Evolutionary conservation across 2,888 invertebrate species (phyloP).

Genomic region (Agelastica alni): DNA sequence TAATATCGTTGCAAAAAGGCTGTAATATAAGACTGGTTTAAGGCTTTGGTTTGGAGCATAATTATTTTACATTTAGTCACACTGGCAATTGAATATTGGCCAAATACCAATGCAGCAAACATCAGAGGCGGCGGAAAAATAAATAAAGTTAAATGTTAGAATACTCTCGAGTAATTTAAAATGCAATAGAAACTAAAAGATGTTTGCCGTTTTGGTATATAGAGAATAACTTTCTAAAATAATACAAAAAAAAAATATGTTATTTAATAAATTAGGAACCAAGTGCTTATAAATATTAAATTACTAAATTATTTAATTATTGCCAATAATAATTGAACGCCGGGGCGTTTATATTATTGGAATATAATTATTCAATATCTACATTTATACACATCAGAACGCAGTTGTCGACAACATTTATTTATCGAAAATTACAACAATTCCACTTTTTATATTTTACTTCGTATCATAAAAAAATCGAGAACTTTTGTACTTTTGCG

Average conservation of each 20-base stretch:
- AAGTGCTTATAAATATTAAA: constrained; percentile 56
- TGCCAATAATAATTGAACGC: constrained; percentile 49
- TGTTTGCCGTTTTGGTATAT: constrained; percentile 51
- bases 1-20: too few species aligned
- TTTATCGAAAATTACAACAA: constrained; percentile 28
- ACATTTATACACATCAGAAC: constrained; percentile 50
- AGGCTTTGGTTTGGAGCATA: constrained; percentile 54
- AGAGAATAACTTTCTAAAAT: constrained; percentile 49
- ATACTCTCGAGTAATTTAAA: constrained; percentile 47
- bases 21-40: too few species aligned
- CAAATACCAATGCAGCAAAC: constrained; percentile 51
- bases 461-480: constrained; percentile 10
- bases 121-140: constrained; percentile 36
- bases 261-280: constrained; percentile 56
- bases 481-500: constrained; percentile 21
- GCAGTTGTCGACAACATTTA: constrained; percentile 22
- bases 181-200: constrained; percentile 42
- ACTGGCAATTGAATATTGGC: constrained; percentile 47
- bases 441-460: constrained; percentile 15
- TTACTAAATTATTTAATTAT: constrained; percentile 51
- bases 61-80: constrained; percentile 42
- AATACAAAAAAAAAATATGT: constrained; percentile 50
- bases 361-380: constrained; percentile 52
- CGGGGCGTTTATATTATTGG: constrained; percentile 48
- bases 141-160: constrained; percentile 42